Percentiles rank a stretch among this genome's conserved stretches.
phyloP scores from a whole-genome alignment of 2,113 vertebrate species.

The Epinephelus lanceolatus region DNA sequence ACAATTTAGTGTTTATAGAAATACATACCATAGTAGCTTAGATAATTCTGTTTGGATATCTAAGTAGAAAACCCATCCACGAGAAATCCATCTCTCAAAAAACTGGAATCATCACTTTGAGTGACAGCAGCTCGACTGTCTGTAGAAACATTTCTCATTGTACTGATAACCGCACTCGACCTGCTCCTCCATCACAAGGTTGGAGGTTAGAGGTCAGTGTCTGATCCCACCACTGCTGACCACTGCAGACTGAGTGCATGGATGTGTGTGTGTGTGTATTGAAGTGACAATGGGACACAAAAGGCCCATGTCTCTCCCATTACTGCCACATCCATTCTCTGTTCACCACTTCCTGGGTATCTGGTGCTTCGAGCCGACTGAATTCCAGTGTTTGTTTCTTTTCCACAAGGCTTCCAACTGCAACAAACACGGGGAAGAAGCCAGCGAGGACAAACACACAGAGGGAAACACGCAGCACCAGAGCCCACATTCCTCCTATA shows the following conservation, averaged over 20 bases:
- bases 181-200: constrained; percentile 25
- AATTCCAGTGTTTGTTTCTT: constrained; percentile 58
- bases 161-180: constrained; percentile 12
- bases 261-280: not conserved
- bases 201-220: constrained; percentile 51
- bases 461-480: constrained; percentile 22
- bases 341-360: constrained; percentile 58
- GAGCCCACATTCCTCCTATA: constrained; percentile 39
- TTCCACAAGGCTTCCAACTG: constrained; percentile 37
- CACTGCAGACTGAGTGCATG: not conserved
- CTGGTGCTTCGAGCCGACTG: constrained; percentile 18
- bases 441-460: constrained; percentile 13
- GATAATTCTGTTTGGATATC: too few relatives aligned
- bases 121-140: not conserved
- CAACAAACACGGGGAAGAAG: constrained; percentile 49
- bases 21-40: too few relatives aligned
- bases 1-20: too few relatives aligned
- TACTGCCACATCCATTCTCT: constrained; percentile 42
- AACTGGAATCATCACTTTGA: not conserved
- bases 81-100: not conserved
- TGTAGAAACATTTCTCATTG: not conserved
- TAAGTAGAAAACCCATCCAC: too few relatives aligned
- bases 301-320: constrained; percentile 12
- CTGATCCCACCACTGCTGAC: constrained; percentile 29
- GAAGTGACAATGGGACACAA: constrained; percentile 42